Percentiles rank a stretch among this genome's conserved stretches.
Evolutionary conservation across 2,113 vertebrate species (phyloP).

Genomic region (Struthidea cinerea): DNA sequence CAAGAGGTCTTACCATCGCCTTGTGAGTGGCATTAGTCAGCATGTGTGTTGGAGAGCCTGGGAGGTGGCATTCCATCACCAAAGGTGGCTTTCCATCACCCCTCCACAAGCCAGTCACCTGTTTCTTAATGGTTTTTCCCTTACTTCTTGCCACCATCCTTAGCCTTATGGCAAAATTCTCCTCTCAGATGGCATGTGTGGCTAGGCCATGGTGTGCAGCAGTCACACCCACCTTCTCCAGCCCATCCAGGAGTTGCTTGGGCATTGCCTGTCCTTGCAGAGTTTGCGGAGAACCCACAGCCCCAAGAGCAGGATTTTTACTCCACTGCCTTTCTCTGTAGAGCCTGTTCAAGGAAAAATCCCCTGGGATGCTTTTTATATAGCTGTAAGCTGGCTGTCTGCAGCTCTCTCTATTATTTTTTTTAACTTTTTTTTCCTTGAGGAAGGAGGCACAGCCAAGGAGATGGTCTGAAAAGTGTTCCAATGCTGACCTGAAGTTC

Average conservation of each 20-base stretch:
- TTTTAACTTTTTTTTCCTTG: neutral
- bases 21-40: neutral
- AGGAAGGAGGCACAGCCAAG: neutral
- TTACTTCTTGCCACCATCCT: neutral
- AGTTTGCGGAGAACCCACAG: neutral
- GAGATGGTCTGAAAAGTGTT: neutral
- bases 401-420: neutral
- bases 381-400: neutral
- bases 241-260: neutral
- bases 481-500: neutral
- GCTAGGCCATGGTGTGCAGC: neutral
- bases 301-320: neutral
- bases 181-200: neutral
- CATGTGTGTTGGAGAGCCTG: neutral
- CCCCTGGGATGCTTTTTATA: neutral
- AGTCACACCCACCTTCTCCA: neutral
- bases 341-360: neutral
- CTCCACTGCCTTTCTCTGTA: neutral
- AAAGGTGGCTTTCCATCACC: neutral
- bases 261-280: neutral
- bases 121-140: neutral
- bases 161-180: neutral
- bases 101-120: neutral
- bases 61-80: neutral
- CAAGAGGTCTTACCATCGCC: fast-evolving